Conservation (phyloP, 2,113 vertebrate genomes). For the Gyps fulvus region DNA sequence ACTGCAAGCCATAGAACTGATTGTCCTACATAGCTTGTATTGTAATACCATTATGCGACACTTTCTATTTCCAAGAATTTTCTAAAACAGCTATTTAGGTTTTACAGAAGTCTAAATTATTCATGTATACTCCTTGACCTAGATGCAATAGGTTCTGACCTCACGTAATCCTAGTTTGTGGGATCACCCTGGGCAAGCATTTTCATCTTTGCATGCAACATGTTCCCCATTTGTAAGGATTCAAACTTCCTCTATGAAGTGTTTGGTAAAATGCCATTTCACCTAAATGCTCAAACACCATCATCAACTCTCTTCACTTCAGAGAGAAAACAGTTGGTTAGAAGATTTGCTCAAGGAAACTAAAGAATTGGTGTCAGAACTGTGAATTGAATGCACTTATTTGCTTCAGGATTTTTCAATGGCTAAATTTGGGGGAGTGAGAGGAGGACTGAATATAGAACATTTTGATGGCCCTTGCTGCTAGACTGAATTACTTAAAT, state of each 20-base stretch:
- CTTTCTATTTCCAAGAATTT: neutral
- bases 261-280: neutral
- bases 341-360: neutral
- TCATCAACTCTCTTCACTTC: neutral
- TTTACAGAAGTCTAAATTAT: neutral
- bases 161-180: neutral
- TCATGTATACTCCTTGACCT: neutral
- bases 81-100: neutral
- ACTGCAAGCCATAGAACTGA: neutral
- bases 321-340: neutral
- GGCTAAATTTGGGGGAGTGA: neutral
- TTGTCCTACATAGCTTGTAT: neutral
- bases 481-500: neutral
- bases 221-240: neutral
- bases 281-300: neutral
- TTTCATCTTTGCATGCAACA: neutral
- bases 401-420: neutral
- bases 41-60: fast-evolving
- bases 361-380: neutral
- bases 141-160: neutral
- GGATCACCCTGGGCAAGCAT: neutral
- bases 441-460: neutral
- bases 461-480: neutral
- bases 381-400: neutral
- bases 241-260: neutral